A percentile compares a stretch with the other conserved stretches of the same genome.
Evolutionary conservation across 2,113 vertebrate species (phyloP).

Genomic region (Gymnarchus niloticus): DNA sequence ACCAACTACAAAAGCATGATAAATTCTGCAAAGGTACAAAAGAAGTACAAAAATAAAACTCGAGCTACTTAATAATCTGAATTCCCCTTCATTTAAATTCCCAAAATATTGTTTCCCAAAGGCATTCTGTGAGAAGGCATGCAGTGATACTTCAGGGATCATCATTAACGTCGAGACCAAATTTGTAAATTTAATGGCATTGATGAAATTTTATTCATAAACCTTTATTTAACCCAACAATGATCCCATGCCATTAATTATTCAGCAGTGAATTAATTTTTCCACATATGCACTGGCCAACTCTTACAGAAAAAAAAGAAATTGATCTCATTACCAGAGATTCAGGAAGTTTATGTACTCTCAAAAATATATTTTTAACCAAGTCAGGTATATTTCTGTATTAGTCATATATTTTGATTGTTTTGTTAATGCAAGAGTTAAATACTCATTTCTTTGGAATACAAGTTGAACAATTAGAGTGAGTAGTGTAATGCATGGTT

Average conservation of each 20-base stretch:
- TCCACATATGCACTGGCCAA: not conserved
- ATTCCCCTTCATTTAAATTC: not conserved
- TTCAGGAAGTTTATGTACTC: not conserved
- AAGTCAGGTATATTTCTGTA: not conserved
- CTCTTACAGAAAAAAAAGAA: not conserved
- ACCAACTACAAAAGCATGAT: not conserved
- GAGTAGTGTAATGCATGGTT: constrained; percentile 37
- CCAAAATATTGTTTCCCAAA: not conserved
- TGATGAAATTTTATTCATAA: not conserved
- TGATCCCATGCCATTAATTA: constrained; percentile 8
- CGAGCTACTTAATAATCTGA: not conserved
- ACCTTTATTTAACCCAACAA: not conserved
- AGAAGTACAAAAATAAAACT: not conserved
- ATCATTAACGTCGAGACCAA: not conserved
- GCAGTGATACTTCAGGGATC: too few species aligned
- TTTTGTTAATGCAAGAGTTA: not conserved
- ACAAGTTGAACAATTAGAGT: not conserved
- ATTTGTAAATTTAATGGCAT: not conserved
- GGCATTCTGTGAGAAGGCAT: not conserved
- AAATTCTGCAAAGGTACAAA: not conserved
- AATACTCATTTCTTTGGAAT: not conserved
- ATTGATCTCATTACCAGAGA: not conserved
- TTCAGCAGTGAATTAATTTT: constrained; percentile 1
- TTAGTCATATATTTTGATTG: not conserved
- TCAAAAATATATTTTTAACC: not conserved